Evolutionary conservation across 2,888 invertebrate genomes (phyloP), one percentile per base, ranked within the genome.

Genomic region (Orthosia gothica): DNA sequence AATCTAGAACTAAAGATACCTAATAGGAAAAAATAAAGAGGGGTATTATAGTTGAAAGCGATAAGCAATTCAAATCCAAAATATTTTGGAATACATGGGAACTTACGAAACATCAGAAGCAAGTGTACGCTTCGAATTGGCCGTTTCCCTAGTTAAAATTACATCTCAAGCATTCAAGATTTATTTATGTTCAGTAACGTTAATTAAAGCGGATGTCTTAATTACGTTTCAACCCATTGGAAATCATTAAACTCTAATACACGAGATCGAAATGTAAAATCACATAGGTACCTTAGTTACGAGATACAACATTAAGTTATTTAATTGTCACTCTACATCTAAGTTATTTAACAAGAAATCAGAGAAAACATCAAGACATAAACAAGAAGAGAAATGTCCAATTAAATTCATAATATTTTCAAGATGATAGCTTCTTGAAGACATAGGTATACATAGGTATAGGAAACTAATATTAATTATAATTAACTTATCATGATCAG

Each of bases 191-290:
- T 15, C 66, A 70, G 54, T 55, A 58, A 26, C 54, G 50, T 65
- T 52, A 62, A 40, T 13, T 20, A n/a, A 57, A 59, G 13, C 18
- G 50, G 23, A 68, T 45, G 47, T 63, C 63, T 75, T 52, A 75
- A 84, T 75, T 57, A 74, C 32, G 26, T 76, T 74, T 74, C 59
- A 79, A 65, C 52, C 62, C n/a, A 71, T 77, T 81, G 20, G 65
- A 72, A 54, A 67, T 67, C 65, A 71, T 77, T 57, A 70, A 77
- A 75, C 58, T 79, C 62, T 70, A 76, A 71, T 54, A 62, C 49
- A 57, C 50, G 20, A 55, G 67, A 66, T 68, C 50, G 20, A 77
- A 70, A 18, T 47, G 71, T 68, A 49, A 63, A 71, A 58, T 67
- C 32, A 58, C 54, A 32, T 45, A 15, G 32, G 40, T 54, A 55